Percentiles rank a stretch among this genome's conserved stretches.
Evolutionary conservation across 1,140 invertebrate species (phyloP).

Genomic region (Copidosoma floridanum): DNA sequence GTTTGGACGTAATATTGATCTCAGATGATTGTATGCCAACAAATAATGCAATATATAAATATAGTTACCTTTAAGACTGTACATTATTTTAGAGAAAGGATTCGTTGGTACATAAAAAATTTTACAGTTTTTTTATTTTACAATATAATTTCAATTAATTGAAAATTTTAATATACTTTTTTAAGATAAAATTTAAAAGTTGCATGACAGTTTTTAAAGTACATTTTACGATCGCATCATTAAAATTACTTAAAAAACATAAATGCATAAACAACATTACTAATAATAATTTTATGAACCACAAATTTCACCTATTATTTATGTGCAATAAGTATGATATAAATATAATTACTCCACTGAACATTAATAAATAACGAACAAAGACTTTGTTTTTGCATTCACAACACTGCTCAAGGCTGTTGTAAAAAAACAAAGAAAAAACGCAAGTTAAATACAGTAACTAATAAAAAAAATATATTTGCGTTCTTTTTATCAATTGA

Average conservation of each 20-base stretch:
- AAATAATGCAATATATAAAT: too few relatives aligned
- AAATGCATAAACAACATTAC: constrained; percentile 12
- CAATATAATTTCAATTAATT: neutral
- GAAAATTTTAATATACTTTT: neutral
- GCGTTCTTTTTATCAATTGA: neutral
- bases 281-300: constrained; percentile 24
- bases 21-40: too few relatives aligned
- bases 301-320: constrained; percentile 10
- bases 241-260: constrained; percentile 2
- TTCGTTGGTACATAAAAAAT: too few relatives aligned
- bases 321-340: too few relatives aligned
- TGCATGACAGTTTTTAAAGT: neutral
- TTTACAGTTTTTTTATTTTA: constrained; percentile 3
- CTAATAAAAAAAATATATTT: constrained; percentile 1
- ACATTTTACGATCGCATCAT: neutral
- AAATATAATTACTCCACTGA: constrained; percentile 11
- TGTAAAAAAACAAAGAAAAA: constrained; percentile 15
- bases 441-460: too few relatives aligned
- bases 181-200: constrained; percentile 10
- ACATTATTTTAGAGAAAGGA: too few relatives aligned
- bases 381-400: neutral
- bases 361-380: constrained; percentile 21
- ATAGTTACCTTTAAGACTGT: too few relatives aligned
- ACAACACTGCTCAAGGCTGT: neutral
- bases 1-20: too few relatives aligned